A percentile compares a stretch with the other conserved stretches of the same genome.
phyloP scores from a whole-genome alignment of 1,140 invertebrate species.

The Potamilus streckersoni region DNA sequence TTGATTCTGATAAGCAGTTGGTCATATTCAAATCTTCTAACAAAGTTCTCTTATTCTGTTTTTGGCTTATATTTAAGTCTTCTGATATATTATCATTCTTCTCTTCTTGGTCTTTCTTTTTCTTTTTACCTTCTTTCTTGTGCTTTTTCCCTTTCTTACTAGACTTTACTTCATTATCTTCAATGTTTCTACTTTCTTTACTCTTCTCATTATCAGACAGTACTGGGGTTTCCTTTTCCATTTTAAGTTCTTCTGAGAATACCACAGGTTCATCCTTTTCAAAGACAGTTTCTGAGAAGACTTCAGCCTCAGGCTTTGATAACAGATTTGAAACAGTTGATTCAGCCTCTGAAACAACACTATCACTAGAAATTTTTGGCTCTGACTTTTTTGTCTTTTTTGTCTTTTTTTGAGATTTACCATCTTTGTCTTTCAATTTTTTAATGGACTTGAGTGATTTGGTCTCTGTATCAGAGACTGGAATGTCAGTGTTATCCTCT shows the following conservation, averaged over 20 bases:
- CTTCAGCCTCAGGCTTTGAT: constrained; percentile 17
- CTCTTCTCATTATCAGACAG: no score
- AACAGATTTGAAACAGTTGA: no score
- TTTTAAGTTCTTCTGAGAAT: no score
- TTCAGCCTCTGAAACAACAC: constrained; percentile 15
- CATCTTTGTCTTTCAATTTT: constrained; percentile 18
- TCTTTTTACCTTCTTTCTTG: constrained; percentile 37
- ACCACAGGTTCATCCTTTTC: constrained; percentile 17
- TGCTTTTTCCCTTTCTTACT: constrained; percentile 36
- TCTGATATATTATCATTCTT: constrained; percentile 19
- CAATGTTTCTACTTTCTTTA: constrained; percentile 1
- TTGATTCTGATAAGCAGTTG: no score
- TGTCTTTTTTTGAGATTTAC: constrained; percentile 13
- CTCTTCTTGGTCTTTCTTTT: constrained; percentile 34
- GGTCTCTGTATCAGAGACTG: no score
- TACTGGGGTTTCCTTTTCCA: no score
- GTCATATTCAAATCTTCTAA: no score
- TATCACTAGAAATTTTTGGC: constrained; percentile 23
- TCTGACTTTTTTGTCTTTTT: constrained; percentile 22
- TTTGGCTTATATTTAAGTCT: background rate
- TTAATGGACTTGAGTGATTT: background rate
- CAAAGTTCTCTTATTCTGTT: no score
- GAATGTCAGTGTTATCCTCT: no score
- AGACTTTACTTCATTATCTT: constrained; percentile 16
- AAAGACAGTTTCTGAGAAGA: constrained; percentile 19